Evolutionary conservation across 37 sponge, comb jelly and placozoan genomes (phyloP).

Genomic region (Theonella swinhoei): DNA sequence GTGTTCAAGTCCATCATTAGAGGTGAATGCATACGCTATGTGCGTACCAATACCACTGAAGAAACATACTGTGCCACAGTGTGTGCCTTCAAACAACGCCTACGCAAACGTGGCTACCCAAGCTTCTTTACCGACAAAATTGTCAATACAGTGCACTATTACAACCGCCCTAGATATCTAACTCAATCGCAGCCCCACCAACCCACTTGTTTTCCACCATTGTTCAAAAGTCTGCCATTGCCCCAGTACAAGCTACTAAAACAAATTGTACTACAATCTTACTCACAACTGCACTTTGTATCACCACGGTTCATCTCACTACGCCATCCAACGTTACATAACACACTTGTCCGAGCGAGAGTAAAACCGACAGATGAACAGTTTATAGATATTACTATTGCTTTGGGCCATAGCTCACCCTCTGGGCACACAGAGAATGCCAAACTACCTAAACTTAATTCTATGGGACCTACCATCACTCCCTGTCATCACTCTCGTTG

Average conservation of each 20-base stretch:
- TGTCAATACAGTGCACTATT: neutral
- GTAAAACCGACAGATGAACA: constrained; percentile 26
- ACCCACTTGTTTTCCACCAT: neutral
- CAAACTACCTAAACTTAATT: neutral
- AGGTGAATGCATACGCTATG: constrained; percentile 34
- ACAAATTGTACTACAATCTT: constrained; percentile 19
- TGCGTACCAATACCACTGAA: constrained; percentile 21
- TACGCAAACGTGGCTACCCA: constrained; percentile 22
- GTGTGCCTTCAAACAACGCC: constrained; percentile 10
- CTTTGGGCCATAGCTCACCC: neutral
- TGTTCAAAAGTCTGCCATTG: constrained; percentile 34
- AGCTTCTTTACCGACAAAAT: neutral
- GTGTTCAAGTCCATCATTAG: constrained; percentile 12
- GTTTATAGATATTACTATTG: neutral
- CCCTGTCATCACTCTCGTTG: constrained; percentile 17
- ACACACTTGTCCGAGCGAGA: constrained; percentile 1
- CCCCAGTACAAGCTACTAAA: constrained; percentile 22
- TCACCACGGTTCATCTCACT: neutral
- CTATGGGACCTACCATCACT: neutral
- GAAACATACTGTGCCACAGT: neutral
- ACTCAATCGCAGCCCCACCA: neutral
- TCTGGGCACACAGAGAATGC: neutral
- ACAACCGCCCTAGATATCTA: neutral
- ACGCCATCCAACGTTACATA: neutral
- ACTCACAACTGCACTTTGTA: neutral